Evolutionary conservation across 2,888 invertebrate genomes (phyloP).

Genomic region (Petrolisthes manimaculis): DNA sequence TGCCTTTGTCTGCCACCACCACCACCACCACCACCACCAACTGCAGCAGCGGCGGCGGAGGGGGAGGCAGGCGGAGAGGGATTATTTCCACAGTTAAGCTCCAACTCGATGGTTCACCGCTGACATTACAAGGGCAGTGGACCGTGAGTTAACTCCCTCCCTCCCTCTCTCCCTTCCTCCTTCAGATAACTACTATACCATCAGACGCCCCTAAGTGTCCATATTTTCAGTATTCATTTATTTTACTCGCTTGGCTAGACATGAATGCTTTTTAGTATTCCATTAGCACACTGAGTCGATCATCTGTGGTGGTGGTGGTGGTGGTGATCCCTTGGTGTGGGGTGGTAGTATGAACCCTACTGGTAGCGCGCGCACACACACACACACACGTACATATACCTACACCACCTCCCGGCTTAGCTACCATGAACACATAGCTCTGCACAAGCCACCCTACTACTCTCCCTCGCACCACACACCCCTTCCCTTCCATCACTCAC

Average conservation of each 20-base stretch:
- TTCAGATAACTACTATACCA: no score
- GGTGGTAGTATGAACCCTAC: background rate
- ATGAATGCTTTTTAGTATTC: no score
- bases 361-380: background rate
- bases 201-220: no score
- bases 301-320: no score
- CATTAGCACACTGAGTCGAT: no score
- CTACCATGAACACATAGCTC: background rate
- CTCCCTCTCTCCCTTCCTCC: no score
- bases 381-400: constrained; percentile 13
- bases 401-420: background rate
- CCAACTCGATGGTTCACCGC: background rate
- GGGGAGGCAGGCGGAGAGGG: background rate
- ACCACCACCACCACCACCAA: no score
- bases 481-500: no score
- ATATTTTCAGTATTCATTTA: no score
- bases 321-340: background rate
- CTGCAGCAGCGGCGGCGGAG: background rate
- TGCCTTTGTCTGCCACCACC: background rate
- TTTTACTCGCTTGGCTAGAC: no score
- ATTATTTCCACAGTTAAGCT: background rate
- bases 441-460: background rate
- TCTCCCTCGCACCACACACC: background rate
- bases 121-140: background rate
- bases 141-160: background rate